Evolutionary conservation across 2,113 vertebrate genomes (phyloP).

Genomic region (Guaruba guarouba): DNA sequence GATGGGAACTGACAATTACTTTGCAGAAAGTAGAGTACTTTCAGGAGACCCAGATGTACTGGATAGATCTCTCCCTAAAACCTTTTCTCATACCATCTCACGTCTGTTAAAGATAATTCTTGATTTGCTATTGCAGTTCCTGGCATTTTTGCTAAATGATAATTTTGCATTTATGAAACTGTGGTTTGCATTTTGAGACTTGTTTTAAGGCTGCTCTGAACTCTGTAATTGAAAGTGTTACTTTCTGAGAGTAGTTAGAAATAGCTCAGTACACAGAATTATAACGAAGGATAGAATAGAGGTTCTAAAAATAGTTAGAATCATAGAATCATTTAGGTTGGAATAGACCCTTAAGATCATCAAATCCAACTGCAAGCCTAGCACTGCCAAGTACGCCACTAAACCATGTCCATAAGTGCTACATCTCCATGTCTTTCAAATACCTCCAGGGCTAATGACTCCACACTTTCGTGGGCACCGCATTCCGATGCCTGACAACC

Average conservation of each 20-base stretch:
- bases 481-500: background rate
- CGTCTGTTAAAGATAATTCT: background rate
- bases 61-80: background rate
- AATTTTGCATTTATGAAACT: background rate
- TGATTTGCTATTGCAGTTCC: background rate
- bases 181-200: background rate
- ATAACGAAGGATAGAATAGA: background rate
- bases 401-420: background rate
- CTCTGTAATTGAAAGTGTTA: background rate
- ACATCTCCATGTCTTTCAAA: background rate
- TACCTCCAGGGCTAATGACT: background rate
- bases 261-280: background rate
- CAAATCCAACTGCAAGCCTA: background rate
- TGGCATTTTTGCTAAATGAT: background rate
- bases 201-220: background rate
- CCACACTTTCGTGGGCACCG: background rate
- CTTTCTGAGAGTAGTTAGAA: background rate
- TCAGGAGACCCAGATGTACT: background rate
- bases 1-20: background rate
- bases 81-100: background rate
- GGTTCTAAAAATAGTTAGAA: background rate
- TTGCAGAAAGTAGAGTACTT: background rate
- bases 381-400: background rate
- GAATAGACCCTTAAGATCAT: background rate
- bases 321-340: background rate